Conservation (phyloP, 2,888 invertebrate species). For the Iselma pallidipennis region DNA sequence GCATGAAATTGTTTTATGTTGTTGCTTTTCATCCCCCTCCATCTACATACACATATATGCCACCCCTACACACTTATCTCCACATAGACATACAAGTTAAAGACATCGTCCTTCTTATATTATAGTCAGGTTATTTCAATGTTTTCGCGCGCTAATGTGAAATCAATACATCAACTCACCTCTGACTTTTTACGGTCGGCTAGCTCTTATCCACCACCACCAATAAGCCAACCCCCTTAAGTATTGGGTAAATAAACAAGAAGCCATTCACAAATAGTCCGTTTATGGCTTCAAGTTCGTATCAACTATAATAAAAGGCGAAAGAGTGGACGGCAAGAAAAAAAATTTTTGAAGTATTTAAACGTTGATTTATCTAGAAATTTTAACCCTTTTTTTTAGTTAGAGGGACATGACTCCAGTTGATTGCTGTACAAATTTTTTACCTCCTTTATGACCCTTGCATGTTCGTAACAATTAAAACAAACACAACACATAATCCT, state of each 20-base stretch:
- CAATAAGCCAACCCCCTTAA: constrained; percentile 18
- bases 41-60: too few relatives aligned
- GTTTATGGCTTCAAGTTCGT: constrained; percentile 2
- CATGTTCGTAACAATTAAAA: constrained; percentile 8
- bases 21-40: constrained; percentile 13
- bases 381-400: neutral
- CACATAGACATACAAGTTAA: too few relatives aligned
- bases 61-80: too few relatives aligned
- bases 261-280: constrained; percentile 18
- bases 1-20: constrained; percentile 9
- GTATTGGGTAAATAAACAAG: constrained; percentile 26
- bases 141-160: constrained; percentile 43
- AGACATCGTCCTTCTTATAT: neutral
- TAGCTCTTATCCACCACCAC: constrained; percentile 38
- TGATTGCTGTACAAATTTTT: neutral
- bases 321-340: neutral
- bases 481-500: neutral
- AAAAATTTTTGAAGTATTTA: neutral
- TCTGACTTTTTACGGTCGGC: constrained; percentile 43
- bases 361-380: neutral
- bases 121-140: constrained; percentile 16
- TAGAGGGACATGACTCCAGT: neutral
- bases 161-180: constrained; percentile 45
- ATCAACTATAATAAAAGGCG: neutral
- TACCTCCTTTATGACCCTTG: neutral